Conservation (phyloP, 2,113 vertebrate species). For the Stomatorhinus ivindoensis region DNA sequence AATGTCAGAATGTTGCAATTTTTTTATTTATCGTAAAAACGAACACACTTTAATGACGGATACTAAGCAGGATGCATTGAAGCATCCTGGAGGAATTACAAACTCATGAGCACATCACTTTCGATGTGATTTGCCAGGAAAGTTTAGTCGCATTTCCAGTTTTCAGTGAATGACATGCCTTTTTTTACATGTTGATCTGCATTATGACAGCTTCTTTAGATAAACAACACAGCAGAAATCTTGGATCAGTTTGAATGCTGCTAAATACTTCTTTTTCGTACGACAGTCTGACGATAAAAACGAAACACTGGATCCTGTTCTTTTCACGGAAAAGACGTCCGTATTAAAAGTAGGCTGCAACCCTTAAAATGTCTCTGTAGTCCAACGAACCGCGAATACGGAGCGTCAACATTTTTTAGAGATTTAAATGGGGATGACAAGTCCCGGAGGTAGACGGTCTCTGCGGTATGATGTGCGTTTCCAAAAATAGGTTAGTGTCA, state of each 20-base stretch:
- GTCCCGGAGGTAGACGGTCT: conserved; percentile 48
- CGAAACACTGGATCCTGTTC: neutral
- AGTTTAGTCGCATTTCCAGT: neutral
- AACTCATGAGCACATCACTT: conserved; percentile 2
- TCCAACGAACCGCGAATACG: conserved; percentile 18
- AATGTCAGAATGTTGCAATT: neutral
- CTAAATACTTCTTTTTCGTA: conserved; percentile 23
- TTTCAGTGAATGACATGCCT: neutral
- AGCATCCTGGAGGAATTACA: neutral
- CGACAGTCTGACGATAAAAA: conserved; percentile 18
- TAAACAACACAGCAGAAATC: conserved; percentile 27
- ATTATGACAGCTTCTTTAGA: neutral
- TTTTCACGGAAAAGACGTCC: conserved; percentile 20
- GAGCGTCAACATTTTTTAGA: conserved; percentile 35
- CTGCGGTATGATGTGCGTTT: conserved; percentile 35
- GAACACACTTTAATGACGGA: neutral
- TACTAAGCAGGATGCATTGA: neutral
- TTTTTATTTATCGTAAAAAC: neutral
- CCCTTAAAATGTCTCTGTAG: conserved; percentile 7
- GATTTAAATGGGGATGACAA: conserved; percentile 50
- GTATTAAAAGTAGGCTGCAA: conserved; percentile 4
- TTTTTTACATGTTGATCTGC: neutral
- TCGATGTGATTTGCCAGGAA: neutral
- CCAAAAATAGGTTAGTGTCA: conserved; percentile 30
- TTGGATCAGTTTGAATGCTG: conserved; percentile 16